Conservation (phyloP, 2,797 vertebrate genomes). For the Euphonia xanthogaster region DNA sequence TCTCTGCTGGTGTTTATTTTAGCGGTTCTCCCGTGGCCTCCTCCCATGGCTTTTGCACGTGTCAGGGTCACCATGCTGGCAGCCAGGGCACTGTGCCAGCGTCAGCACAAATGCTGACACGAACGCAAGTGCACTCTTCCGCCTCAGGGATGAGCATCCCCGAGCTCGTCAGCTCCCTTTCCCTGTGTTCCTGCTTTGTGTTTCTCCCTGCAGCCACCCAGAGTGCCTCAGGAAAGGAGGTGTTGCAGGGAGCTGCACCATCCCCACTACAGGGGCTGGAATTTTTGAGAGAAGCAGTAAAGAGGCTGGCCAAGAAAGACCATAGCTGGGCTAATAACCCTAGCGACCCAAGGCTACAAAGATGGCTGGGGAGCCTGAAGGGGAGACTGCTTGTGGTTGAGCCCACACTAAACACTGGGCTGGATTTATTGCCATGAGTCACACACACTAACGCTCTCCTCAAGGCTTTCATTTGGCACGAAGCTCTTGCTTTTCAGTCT, state of each 20-base stretch:
- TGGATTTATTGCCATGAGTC: neutral
- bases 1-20: neutral
- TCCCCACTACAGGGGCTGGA: neutral
- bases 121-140: rapidly evolving
- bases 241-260: neutral
- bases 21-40: neutral
- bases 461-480: neutral
- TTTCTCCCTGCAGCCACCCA: neutral
- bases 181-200: neutral
- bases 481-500: neutral
- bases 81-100: rapidly evolving
- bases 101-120: neutral
- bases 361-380: neutral
- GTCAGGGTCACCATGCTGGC: neutral
- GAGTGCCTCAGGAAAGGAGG: neutral
- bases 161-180: neutral
- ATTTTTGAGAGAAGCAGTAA: neutral
- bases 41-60: neutral
- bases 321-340: neutral
- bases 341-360: neutral
- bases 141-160: neutral
- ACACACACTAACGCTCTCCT: neutral
- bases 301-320: neutral
- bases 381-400: neutral
- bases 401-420: neutral